These are phyloP conservation scores for Bombus picipes DNA, from an alignment of 1,140 invertebrate species.

Conservation along the genomic window DNA sequence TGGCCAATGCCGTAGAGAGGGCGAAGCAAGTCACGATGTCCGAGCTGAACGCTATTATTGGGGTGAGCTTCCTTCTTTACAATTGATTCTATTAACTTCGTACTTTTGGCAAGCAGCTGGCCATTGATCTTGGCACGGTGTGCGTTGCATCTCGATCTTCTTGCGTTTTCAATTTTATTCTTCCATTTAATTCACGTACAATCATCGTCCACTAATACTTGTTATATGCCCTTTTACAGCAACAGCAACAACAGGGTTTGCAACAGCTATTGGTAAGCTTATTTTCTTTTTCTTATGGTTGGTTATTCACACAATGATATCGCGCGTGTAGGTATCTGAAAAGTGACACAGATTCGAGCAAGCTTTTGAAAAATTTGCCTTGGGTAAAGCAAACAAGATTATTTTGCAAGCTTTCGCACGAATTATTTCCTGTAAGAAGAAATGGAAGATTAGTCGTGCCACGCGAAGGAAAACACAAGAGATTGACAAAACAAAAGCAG, in stretches of 20 bases:
- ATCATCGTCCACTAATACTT: not conserved
- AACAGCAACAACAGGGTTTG: slow-evolving; percentile 80
- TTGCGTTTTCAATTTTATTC: slow-evolving; percentile 1
- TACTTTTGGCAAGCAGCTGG: slow-evolving; percentile 36
- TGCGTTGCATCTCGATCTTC: not conserved
- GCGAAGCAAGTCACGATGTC: slow-evolving; percentile 98
- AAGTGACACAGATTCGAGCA: no score
- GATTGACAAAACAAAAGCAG: not conserved
- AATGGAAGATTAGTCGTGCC: no score
- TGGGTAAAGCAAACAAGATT: no score
- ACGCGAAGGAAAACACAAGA: not conserved
- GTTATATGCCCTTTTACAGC: slow-evolving; percentile 65
- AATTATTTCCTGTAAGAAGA: no score
- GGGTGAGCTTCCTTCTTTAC: slow-evolving; percentile 85
- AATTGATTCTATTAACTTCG: slow-evolving; percentile 41
- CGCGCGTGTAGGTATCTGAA: no score
- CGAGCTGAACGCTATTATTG: slow-evolving; percentile 95
- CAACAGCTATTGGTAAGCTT: slow-evolving; percentile 78
- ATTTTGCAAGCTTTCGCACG: no score
- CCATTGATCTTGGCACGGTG: slow-evolving; percentile 31
- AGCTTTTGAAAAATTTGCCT: no score
- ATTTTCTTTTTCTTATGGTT: not conserved
- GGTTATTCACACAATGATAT: no score
- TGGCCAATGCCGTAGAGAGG: slow-evolving; percentile 95
- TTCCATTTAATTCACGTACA: no score